Evolutionary conservation across 2,113 vertebrate genomes (phyloP), one percentile per base, ranked within the genome.

Genomic region (Passer domesticus): DNA sequence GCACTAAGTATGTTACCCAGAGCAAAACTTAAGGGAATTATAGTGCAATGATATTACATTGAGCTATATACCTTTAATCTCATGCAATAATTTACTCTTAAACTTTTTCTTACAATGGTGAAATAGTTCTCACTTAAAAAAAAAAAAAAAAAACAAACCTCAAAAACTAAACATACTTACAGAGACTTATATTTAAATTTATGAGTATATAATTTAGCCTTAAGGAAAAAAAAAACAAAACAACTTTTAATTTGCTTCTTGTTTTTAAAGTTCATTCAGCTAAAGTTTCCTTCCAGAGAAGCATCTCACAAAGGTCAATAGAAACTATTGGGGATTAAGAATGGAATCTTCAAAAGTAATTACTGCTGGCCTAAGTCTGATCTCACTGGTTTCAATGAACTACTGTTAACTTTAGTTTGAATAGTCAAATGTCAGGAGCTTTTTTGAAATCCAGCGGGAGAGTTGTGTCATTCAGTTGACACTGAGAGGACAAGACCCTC

Each of bases 341-440:
- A 63, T 17, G 13, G 46, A 90, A 56, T 95, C 92, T 95, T 88
- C n/a, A 47, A 67, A 92, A 83, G 53, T 94, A 49, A 69, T 94
- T 90, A 70, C 37, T 77, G 37, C 9, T 89, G 63, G 53, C 27
- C 50, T 66, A 76, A 73, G 28, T 59, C 31, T 77, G 50, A 69
- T 89, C 17, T 68, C 50, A 55, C 41, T 67, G 50, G 31, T 35
- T 95, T 92, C 67, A 74, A 11, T 49, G 64, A 94, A 80, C 60
- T 90, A 58, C 55, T 0, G 0, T 74, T 89, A 88, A 92, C 39
- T 87, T 77, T 5, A 89, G 37, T 67, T n/a, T 72, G 69, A 92
- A 75, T 20, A 89, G 68, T 47, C 44, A 89, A 89, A 92, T 67
- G 7, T 83, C 60, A 90, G 73, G 43, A 87, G n/a, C 9, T 63